These are phyloP conservation scores for Zosterops borbonicus DNA, from an alignment of 2,113 vertebrate genomes.

Conservation along the genomic window DNA sequence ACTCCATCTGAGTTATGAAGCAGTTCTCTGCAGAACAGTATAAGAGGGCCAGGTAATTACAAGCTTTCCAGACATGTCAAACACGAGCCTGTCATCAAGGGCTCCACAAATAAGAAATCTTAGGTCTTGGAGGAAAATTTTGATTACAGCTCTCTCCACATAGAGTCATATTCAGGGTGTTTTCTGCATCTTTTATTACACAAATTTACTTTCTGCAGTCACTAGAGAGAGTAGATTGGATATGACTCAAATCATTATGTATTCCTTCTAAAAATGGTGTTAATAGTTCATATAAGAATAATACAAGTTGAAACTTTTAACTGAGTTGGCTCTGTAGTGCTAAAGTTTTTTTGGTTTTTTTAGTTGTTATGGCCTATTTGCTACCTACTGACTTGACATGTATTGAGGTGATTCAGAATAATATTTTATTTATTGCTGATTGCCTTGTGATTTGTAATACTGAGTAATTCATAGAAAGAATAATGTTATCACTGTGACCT, in stretches of 20 bases:
- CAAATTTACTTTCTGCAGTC: neutral
- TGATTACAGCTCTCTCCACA: neutral
- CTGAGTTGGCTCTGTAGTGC: neutral
- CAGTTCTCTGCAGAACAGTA: neutral
- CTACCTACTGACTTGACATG: neutral
- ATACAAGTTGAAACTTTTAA: neutral
- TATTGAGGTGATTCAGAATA: neutral
- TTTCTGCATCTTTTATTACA: neutral
- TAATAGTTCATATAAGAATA: neutral
- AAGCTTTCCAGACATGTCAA: neutral
- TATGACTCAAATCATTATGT: neutral
- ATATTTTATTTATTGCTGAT: slow-evolving; percentile 14
- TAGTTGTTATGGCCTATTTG: neutral
- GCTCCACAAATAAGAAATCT: neutral
- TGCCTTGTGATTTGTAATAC: neutral
- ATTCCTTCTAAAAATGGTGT: neutral
- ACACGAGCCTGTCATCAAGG: neutral
- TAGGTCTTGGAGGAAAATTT: neutral
- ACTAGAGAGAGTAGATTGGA: neutral
- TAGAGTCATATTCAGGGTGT: neutral
- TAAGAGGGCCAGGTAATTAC: neutral
- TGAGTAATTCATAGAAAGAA: slow-evolving; percentile 17
- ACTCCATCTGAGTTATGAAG: neutral
- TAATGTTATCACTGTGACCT: neutral
- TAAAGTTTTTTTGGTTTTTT: neutral